A percentile compares a stretch with the other conserved stretches of the same genome.
phyloP scores from a whole-genome alignment of 1,140 invertebrate genomes.

The Frieseomelitta varia region DNA sequence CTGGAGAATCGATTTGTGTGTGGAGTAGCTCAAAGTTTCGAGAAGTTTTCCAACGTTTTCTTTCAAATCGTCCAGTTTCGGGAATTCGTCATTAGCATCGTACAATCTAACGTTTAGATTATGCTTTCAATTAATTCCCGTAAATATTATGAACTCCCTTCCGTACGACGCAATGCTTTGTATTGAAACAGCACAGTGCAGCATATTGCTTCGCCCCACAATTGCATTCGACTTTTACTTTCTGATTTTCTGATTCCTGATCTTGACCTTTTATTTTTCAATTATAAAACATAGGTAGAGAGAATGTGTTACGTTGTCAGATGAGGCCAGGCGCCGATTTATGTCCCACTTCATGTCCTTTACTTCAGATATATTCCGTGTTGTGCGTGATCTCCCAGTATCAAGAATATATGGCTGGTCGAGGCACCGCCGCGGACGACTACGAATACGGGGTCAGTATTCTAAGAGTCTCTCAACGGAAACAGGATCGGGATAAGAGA shows the following conservation, averaged over 20 bases:
- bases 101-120: too few species aligned
- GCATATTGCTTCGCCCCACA: background rate
- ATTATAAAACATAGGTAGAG: constrained; percentile 14
- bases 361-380: constrained; percentile 87
- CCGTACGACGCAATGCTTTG: background rate
- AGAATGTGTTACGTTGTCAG: constrained; percentile 20
- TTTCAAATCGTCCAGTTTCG: background rate
- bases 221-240: background rate
- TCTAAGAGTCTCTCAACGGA: constrained; percentile 46
- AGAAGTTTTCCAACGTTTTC: background rate
- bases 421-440: constrained; percentile 87
- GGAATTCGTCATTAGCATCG: background rate
- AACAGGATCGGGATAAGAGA: constrained; percentile 48
- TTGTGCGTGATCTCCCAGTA: constrained; percentile 92
- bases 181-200: background rate
- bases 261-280: background rate
- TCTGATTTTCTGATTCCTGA: background rate
- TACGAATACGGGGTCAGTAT: constrained; percentile 78
- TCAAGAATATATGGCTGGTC: constrained; percentile 89
- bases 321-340: background rate
- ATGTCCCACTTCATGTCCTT: constrained; percentile 57
- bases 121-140: background rate
- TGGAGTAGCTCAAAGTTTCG: background rate
- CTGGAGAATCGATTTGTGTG: background rate
- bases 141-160: background rate